These are phyloP conservation scores for Drosophila infuscata DNA, from an alignment of 2,888 invertebrate species.

Conservation along the genomic window DNA sequence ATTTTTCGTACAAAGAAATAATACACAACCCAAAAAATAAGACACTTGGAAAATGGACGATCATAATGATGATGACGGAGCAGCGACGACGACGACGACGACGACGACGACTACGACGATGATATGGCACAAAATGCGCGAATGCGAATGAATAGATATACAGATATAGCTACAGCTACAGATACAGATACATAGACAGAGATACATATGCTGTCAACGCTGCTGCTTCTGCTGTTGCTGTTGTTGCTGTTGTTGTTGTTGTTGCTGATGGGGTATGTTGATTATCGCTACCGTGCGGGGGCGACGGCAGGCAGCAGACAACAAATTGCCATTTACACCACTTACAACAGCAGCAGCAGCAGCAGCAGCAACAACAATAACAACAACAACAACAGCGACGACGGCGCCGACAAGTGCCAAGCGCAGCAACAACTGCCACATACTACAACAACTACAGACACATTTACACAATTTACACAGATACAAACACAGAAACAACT, in stretches of 20 bases:
- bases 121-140: conserved; percentile 77
- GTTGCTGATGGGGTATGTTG: conserved; percentile 39
- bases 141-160: conserved; percentile 65
- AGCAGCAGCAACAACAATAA: conserved; percentile 25
- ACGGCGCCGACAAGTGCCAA: conserved; percentile 42
- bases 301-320: conserved; percentile 61
- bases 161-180: conserved; percentile 12
- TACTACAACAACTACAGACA: conserved; percentile 29
- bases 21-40: conserved; percentile 53
- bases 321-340: conserved; percentile 82
- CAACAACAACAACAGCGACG: conserved; percentile 27
- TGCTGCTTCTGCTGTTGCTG: conserved; percentile 18
- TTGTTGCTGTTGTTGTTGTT: not conserved
- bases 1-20: conserved; percentile 62
- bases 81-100: conserved; percentile 18
- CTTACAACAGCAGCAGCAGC: conserved; percentile 63
- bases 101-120: conserved; percentile 38
- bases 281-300: conserved; percentile 72
- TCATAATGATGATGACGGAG: conserved; percentile 72
- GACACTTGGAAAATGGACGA: conserved; percentile 74
- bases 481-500: conserved; percentile 25
- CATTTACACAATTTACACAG: conserved; percentile 8
- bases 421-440: conserved; percentile 30
- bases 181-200: conserved; percentile 19
- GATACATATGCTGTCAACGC: conserved; percentile 62